Percentiles rank a stretch among this genome's conserved stretches.
phyloP scores from a whole-genome alignment of 2,888 invertebrate species.

The Drosophila gaucha region DNA sequence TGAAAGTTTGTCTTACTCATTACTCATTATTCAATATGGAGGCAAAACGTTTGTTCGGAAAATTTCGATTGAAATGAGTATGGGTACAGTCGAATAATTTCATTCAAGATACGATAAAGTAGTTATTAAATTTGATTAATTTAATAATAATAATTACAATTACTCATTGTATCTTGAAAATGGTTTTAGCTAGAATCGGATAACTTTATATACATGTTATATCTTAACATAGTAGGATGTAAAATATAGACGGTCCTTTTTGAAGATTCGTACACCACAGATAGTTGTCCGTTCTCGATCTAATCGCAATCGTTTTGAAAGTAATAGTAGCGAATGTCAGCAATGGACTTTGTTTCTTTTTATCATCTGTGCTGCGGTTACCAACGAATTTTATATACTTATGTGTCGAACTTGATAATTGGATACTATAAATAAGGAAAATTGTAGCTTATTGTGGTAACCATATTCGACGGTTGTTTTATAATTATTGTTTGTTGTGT shows the following conservation, averaged over 20 bases:
- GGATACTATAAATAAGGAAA: constrained; percentile 48
- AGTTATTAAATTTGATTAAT: no score
- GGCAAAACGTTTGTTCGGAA: neutral
- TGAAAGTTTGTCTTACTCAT: neutral
- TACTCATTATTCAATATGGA: neutral
- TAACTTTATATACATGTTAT: neutral
- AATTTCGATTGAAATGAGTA: neutral
- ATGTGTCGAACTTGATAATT: constrained; percentile 40
- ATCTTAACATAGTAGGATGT: neutral
- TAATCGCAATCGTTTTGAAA: neutral
- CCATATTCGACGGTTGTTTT: constrained; percentile 15
- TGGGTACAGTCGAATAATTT: neutral
- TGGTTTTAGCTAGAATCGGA: no score
- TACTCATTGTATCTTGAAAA: no score
- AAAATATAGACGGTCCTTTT: no score
- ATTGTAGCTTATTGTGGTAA: constrained; percentile 26
- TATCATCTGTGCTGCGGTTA: constrained; percentile 25
- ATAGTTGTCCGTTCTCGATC: neutral
- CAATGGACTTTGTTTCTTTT: constrained; percentile 38
- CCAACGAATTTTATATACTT: constrained; percentile 15
- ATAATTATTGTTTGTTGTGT: constrained; percentile 21
- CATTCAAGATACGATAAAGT: neutral
- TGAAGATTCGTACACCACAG: neutral
- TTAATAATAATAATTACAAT: no score
- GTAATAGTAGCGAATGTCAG: constrained; percentile 1